Evolutionary conservation across 2,888 invertebrate genomes (phyloP).

Genomic region (Volucella inflata): DNA sequence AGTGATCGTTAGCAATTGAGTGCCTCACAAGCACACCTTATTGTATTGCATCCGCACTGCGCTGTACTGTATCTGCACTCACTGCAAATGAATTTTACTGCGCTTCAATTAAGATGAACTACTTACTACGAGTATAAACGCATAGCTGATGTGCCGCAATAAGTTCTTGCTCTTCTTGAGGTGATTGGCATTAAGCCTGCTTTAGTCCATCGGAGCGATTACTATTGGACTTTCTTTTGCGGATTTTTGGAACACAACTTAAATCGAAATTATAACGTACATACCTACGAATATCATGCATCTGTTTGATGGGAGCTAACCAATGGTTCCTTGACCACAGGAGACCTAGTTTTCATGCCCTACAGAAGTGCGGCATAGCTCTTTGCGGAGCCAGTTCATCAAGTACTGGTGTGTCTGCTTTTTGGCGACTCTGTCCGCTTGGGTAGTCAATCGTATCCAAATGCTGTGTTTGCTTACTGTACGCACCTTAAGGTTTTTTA

Average conservation of each 20-base stretch:
- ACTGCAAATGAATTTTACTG: constrained; percentile 48
- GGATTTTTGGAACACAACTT: constrained; percentile 25
- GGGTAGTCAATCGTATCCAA: constrained; percentile 8
- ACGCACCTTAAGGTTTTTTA: constrained; percentile 20
- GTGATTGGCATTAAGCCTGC: constrained; percentile 48
- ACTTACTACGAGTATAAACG: constrained; percentile 42
- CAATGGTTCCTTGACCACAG: constrained; percentile 32
- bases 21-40: constrained; percentile 10
- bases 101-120: constrained; percentile 56
- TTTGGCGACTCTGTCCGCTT: neutral
- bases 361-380: constrained; percentile 30
- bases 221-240: constrained; percentile 54
- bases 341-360: constrained; percentile 49
- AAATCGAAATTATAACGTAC: constrained; percentile 15
- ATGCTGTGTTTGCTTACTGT: constrained; percentile 18
- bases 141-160: constrained; percentile 27
- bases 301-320: constrained; percentile 11
- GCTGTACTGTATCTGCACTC: constrained; percentile 1
- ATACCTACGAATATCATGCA: neutral
- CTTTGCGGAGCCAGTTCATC: constrained; percentile 42
- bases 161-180: constrained; percentile 47
- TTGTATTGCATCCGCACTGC: too few relatives aligned
- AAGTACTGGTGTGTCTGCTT: constrained; percentile 14
- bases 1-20: constrained; percentile 12
- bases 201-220: constrained; percentile 23